Evolutionary conservation across 2,113 vertebrate genomes (phyloP).

Genomic region (Toxostoma redivivum): DNA sequence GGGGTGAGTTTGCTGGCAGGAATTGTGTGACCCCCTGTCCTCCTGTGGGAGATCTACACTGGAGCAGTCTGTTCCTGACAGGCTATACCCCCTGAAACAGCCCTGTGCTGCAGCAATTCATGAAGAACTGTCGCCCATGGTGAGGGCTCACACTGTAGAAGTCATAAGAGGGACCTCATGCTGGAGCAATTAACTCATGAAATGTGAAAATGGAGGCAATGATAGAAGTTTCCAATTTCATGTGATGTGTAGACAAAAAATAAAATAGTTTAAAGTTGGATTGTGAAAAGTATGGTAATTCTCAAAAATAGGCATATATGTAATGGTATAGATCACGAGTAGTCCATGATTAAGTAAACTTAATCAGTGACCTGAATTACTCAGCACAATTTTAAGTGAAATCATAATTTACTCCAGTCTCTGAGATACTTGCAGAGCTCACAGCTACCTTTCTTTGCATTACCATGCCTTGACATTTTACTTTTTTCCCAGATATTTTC

Average conservation of each 20-base stretch:
- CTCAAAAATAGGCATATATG: background rate
- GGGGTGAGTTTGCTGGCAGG: background rate
- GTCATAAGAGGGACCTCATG: background rate
- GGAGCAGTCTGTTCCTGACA: background rate
- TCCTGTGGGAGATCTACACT: rapidly evolving
- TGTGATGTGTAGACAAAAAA: background rate
- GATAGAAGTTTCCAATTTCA: background rate
- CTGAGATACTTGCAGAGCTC: background rate
- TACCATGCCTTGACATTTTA: background rate
- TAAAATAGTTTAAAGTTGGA: background rate
- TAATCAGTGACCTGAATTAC: background rate
- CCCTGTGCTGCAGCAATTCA: background rate
- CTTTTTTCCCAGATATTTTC: background rate
- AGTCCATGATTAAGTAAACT: background rate
- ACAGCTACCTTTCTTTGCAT: background rate
- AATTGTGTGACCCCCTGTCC: background rate
- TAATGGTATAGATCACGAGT: background rate
- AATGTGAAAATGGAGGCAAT: background rate
- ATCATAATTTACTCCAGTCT: background rate
- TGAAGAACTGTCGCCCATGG: background rate
- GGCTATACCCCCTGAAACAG: background rate
- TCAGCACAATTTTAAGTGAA: background rate
- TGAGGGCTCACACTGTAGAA: background rate
- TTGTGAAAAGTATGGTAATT: background rate
- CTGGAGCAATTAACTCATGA: background rate